Base-by-base conservation (phyloP, 2,888 invertebrate species). In the Agrochola litura region DNA sequence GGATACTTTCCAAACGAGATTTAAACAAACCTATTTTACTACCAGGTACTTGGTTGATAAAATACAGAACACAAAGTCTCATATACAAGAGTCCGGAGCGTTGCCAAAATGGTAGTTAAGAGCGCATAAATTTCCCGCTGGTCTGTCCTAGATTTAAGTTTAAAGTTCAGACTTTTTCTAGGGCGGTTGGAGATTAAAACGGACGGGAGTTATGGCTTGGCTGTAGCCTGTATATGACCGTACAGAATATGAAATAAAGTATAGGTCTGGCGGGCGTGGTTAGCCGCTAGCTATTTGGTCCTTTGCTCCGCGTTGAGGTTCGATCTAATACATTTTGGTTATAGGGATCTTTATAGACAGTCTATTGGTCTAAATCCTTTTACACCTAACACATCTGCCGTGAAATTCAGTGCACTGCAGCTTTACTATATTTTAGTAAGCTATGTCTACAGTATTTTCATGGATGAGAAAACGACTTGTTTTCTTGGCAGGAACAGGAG, bases 91-190 rank as follows among this genome's bases (percentile, higher is more conserved):
- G 65, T 41, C 54, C 78, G 76, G 73, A 80, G 37, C 77, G 54
- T 73, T 86, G 86, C 86, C 86, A 86, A 82, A 86, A 84, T 74
- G 67, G 70, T 77, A 66, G 74, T 78, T 78, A 82, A 77, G 84
- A 73, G 80, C 52, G 78, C 25, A 86, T 79, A 82, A 73, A 84
- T 84, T 82, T 71, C 65, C 58, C 25, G 73, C 74, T 74, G 78
- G 70, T 77, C 37, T 78, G 77, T 72, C 61, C 84, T 77, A 86
- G 83, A 83, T 81, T 72, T 75, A 75, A 81, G 76, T 76, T 83
- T 76, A 70, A 83, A 83, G 67, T 86, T 83, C 61, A 75, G 58
- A 25, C 49, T 83, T 83, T 85, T 85, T 78, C 77, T 81, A 74
- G 73, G 73, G 70, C 60, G 68, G 63, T 66, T 60, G n/a, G 37